Evolutionary conservation across 35 echinoderm and acorn worm species (phyloP).

Genomic region (Apostichopus japonicus): DNA sequence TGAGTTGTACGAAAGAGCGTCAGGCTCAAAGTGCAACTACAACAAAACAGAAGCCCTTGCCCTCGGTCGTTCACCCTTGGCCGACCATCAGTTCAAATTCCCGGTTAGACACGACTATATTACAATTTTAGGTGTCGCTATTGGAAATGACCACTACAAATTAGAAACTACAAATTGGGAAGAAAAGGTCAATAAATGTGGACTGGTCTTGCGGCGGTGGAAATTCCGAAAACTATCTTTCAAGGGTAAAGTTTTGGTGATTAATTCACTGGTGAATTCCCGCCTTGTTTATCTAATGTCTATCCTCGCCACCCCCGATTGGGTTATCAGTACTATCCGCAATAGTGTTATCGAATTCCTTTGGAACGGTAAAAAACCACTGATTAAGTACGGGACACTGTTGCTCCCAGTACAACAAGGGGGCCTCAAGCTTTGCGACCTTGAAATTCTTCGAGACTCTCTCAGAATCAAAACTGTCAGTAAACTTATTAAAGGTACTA

Average conservation of each 20-base stretch:
- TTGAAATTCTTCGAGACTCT: background rate
- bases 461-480: background rate
- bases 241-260: slow-evolving; percentile 17
- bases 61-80: background rate
- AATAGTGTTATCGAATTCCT: too few species aligned
- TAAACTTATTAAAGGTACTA: background rate
- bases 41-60: background rate
- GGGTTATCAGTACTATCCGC: too few species aligned
- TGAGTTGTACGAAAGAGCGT: background rate
- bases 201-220: background rate
- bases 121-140: background rate
- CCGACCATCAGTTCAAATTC: background rate
- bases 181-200: background rate
- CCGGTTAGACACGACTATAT: background rate
- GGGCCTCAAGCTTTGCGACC: slow-evolving; percentile 2
- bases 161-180: slow-evolving; percentile 3
- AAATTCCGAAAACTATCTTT: background rate
- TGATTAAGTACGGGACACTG: too few species aligned
- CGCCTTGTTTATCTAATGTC: too few species aligned
- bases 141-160: background rate
- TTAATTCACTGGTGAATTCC: too few species aligned
- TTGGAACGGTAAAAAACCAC: background rate
- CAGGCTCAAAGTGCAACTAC: background rate
- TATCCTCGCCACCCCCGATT: too few species aligned
- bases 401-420: background rate